A percentile compares a stretch with the other conserved stretches of the same genome.
Evolutionary conservation across 2,797 vertebrate species (phyloP).

Genomic region (Sardinella longiceps): DNA sequence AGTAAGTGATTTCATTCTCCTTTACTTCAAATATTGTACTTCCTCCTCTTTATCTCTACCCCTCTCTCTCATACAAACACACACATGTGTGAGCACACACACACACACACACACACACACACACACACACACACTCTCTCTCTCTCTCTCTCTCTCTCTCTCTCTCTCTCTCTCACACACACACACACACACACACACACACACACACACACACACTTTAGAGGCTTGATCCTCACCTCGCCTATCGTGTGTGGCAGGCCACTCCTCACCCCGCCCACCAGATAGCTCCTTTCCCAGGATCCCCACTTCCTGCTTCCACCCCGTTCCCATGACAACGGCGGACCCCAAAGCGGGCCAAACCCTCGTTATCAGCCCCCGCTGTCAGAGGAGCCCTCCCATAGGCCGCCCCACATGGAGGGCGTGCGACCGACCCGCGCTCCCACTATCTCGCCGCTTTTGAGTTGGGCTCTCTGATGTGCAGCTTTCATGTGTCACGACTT

Average conservation of each 20-base stretch:
- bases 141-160: neutral
- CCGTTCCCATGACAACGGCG: conserved; percentile 72
- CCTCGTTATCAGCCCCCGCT: conserved; percentile 32
- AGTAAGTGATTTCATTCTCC: too few relatives aligned
- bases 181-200: conserved; percentile 7
- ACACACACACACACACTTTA: conserved; percentile 3
- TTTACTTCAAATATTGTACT: too few relatives aligned
- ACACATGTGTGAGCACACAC: neutral
- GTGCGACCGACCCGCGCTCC: neutral
- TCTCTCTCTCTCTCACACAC: neutral
- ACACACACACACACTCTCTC: neutral
- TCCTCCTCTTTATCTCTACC: neutral
- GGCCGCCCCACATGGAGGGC: neutral
- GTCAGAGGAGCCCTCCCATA: conserved; percentile 5
- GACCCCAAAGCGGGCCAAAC: neutral
- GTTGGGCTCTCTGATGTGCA: neutral
- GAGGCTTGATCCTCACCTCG: conserved; percentile 71
- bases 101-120: neutral
- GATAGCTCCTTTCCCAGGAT: conserved; percentile 72
- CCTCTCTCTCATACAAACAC: neutral
- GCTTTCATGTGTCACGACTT: conserved; percentile 54
- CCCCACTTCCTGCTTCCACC: conserved; percentile 75
- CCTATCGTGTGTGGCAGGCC: conserved; percentile 70
- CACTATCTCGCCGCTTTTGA: neutral
- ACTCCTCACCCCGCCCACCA: conserved; percentile 70